phyloP scores from a whole-genome alignment of 2,113 vertebrate species.

The Excalfactoria chinensis region DNA sequence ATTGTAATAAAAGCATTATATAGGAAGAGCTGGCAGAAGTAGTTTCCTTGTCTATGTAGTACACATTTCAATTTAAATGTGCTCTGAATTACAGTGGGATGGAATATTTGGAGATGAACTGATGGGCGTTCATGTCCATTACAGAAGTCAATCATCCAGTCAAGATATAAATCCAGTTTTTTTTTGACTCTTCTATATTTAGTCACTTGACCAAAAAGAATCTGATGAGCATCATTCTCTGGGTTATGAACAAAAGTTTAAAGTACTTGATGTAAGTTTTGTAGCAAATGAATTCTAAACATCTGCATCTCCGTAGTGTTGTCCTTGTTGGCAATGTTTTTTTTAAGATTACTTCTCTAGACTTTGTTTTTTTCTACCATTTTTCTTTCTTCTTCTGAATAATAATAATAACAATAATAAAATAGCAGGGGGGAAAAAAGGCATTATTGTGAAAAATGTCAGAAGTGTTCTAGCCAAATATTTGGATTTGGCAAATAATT shows the following conservation, averaged over 20 bases:
- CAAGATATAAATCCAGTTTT: background rate
- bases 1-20: background rate
- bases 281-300: background rate
- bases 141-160: background rate
- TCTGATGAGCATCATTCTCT: background rate
- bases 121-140: accelerated
- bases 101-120: background rate
- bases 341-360: background rate
- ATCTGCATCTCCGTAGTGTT: background rate
- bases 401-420: background rate
- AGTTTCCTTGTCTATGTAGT: background rate
- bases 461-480: background rate
- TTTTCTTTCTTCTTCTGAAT: background rate
- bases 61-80: background rate
- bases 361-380: background rate
- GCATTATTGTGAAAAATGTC: background rate
- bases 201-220: background rate
- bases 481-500: background rate
- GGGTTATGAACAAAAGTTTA: background rate
- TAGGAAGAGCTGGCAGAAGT: background rate
- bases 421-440: background rate
- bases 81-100: background rate
- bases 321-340: background rate
- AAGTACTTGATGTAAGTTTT: background rate
- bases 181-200: background rate